These are phyloP conservation scores for Streblospio benedicti DNA, from an alignment of 1,140 invertebrate species.

Conservation along the genomic window DNA sequence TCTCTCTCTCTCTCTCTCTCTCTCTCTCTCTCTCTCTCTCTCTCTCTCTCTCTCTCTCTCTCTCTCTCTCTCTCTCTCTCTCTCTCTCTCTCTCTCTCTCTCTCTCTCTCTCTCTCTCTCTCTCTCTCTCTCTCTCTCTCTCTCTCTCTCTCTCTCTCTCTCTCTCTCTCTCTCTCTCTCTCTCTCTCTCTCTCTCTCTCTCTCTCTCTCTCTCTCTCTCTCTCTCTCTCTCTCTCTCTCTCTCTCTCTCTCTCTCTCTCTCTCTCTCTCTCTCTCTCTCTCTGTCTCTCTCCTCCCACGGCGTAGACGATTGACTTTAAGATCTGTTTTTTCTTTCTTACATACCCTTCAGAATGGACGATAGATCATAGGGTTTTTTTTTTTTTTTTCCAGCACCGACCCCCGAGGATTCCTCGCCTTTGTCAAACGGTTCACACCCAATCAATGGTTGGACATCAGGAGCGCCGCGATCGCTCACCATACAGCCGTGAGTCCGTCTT, in stretches of 20 bases:
- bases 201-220: slow-evolving; percentile 12
- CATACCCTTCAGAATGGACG: too few species aligned
- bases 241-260: slow-evolving; percentile 10
- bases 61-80: slow-evolving; percentile 9
- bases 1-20: slow-evolving; percentile 11
- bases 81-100: slow-evolving; percentile 10
- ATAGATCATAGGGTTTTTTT: background rate
- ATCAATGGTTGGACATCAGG: too few species aligned
- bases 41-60: slow-evolving; percentile 7
- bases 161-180: slow-evolving; percentile 14
- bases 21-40: background rate
- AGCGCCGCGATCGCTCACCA: too few species aligned
- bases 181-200: slow-evolving; percentile 9
- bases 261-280: slow-evolving; percentile 9
- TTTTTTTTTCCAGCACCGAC: too few species aligned
- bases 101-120: slow-evolving; percentile 11
- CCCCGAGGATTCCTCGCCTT: too few species aligned
- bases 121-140: slow-evolving; percentile 14
- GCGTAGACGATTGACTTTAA: too few species aligned
- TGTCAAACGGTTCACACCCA: too few species aligned
- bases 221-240: slow-evolving; percentile 9
- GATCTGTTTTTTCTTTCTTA: too few species aligned
- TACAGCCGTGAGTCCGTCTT: too few species aligned
- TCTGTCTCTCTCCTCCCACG: slow-evolving; percentile 29
- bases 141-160: slow-evolving; percentile 14